Evolutionary conservation across 2,797 vertebrate genomes (phyloP).

Genomic region (Hoplostethus mediterraneus): DNA sequence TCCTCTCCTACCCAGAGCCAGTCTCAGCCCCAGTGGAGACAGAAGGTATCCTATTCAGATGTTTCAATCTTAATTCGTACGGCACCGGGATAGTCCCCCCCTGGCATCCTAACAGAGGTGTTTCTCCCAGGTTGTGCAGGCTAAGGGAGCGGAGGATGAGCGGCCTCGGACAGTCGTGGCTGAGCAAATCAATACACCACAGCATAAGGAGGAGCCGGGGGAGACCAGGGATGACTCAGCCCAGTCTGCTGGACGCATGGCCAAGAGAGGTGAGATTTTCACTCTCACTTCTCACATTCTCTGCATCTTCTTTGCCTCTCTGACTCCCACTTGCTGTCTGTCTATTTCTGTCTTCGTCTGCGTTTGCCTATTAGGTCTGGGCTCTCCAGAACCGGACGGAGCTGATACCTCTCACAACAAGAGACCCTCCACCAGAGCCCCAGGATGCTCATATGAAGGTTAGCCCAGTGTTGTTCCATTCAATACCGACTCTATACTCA

Average conservation of each 20-base stretch:
- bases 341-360: slow-evolving; percentile 4
- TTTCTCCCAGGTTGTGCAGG: slow-evolving; percentile 14
- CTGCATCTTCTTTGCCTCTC: neutral
- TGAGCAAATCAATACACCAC: slow-evolving; percentile 41
- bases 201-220: slow-evolving; percentile 46
- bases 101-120: neutral
- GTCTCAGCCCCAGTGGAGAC: slow-evolving; percentile 68
- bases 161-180: slow-evolving; percentile 27
- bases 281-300: neutral
- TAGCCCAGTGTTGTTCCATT: neutral
- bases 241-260: slow-evolving; percentile 32
- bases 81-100: neutral
- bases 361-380: slow-evolving; percentile 34
- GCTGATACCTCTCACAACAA: slow-evolving; percentile 19
- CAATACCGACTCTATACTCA: neutral
- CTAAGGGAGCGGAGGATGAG: slow-evolving; percentile 44
- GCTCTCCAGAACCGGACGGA: slow-evolving; percentile 43
- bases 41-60: slow-evolving; percentile 67
- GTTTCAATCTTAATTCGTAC: neutral
- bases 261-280: slow-evolving; percentile 58
- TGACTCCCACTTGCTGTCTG: neutral
- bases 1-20: slow-evolving; percentile 63
- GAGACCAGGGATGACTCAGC: slow-evolving; percentile 23
- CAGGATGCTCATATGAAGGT: slow-evolving; percentile 53
- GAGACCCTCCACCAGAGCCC: slow-evolving; percentile 37